Conservation (phyloP, 1,140 invertebrate species). For the Panagrolaimus sp. region DNA sequence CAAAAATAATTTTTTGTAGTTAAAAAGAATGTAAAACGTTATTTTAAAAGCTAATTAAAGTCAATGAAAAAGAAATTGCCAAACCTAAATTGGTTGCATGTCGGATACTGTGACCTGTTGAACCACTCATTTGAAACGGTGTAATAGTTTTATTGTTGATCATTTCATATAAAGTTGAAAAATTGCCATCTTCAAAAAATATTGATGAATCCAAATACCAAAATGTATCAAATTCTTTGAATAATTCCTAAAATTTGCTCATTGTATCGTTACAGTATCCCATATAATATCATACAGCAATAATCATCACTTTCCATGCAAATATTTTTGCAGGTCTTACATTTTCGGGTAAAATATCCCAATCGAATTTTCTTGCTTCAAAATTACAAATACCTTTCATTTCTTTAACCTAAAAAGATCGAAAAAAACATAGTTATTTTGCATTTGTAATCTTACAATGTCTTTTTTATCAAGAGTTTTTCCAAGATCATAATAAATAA, state of each 20-base stretch:
- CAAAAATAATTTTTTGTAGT: too few species aligned
- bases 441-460: neutral
- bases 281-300: neutral
- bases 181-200: constrained; percentile 11
- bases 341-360: neutral
- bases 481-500: constrained; percentile 8
- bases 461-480: neutral
- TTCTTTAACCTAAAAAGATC: constrained; percentile 1
- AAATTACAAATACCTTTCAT: constrained; percentile 14
- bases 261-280: neutral
- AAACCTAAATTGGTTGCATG: constrained; percentile 6
- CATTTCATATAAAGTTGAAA: neutral
- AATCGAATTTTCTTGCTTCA: constrained; percentile 11
- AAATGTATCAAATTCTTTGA: neutral
- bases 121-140: neutral
- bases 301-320: constrained; percentile 10
- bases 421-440: neutral
- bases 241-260: constrained; percentile 5
- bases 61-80: too few species aligned
- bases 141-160: neutral
- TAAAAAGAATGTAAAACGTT: too few species aligned
- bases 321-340: neutral
- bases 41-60: too few species aligned
- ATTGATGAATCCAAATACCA: constrained; percentile 14
- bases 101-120: neutral